Evolutionary conservation across 2,113 vertebrate species (phyloP), one percentile per base, ranked within the genome.

Genomic region (Microtus ochrogaster): DNA sequence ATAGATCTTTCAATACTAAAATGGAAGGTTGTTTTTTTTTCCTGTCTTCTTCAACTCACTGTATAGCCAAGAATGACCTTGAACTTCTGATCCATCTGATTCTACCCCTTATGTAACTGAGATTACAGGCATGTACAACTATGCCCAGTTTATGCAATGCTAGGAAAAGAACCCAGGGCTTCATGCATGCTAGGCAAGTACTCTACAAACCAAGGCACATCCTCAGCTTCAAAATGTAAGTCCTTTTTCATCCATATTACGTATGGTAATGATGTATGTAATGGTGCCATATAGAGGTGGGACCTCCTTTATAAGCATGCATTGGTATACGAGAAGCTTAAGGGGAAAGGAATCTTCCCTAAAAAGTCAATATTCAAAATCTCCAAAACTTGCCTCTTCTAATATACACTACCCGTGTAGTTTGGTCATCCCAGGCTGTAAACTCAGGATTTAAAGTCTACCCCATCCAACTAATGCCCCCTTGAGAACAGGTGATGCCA

Each of bases 321-420:
- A 81, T 13, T 79, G 41, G 72, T 86, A 24, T 41, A 33, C 72
- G 9, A 52, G 63, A 96, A 96, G 83, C 61, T 84, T 49, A 78
- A 70, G 68, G 39, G 12, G 36, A 47, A 87, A n/a, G 9, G 49
- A 74, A 30, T 92, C 81, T 90, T 30, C 47, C 24, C 36, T 39
- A 9, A 63, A 73, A 79, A 63, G 86, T 77, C 21, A 92, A 82
- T 90, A 94, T 83, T 90, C 30, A 94, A 87, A 95, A 92, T 73
- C 47, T 47, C 49, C 68, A 58, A n/a, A 52, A 72, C 88, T 72
- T 24, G 11, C n/a, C 58, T 95, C 36, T 85, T 94, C 5, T 68
- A 44, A 86, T 82, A 61, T 85, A 91, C 74, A 95, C 39, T 84
- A 52, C 49, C n/a, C 47, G 44, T n/a, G 39, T 28, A 11, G 24